Conservation (phyloP, 2,888 invertebrate species). For the Oscheius myriophilus region DNA sequence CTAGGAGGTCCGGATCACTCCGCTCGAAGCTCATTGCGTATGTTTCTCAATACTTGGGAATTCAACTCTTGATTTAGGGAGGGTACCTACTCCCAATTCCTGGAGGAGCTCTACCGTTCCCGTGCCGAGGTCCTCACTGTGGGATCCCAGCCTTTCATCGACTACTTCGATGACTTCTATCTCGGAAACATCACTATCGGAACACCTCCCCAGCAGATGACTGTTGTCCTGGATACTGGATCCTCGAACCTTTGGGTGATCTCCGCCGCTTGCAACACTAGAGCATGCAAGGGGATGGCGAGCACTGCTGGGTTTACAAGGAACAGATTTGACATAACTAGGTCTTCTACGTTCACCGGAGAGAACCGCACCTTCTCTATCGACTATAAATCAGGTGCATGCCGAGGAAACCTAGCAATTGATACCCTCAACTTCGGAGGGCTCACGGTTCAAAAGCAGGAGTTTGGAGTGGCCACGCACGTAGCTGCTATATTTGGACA, state of each 20-base stretch:
- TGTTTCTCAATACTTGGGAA: conserved; percentile 10
- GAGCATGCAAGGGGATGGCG: conserved; percentile 60
- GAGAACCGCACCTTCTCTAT: conserved; percentile 57
- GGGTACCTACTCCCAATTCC: conserved; percentile 34
- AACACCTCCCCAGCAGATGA: conserved; percentile 58
- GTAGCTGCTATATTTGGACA: conserved; percentile 62
- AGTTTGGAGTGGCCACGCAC: conserved; percentile 57
- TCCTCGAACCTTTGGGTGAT: conserved; percentile 65
- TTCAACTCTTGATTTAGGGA: conserved; percentile 21
- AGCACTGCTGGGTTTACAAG: conserved; percentile 58
- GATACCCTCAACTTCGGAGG: conserved; percentile 59
- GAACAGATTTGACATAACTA: conserved; percentile 61
- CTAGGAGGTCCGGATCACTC: conserved; percentile 41
- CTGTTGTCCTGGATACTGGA: conserved; percentile 63
- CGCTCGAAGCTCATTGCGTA: conserved; percentile 49
- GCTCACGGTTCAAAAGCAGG: conserved; percentile 51
- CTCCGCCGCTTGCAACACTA: conserved; percentile 55
- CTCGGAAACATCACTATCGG: conserved; percentile 65
- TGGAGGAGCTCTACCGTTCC: conserved; percentile 29
- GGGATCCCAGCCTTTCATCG: conserved; percentile 58
- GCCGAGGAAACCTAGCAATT: conserved; percentile 59
- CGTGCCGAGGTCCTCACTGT: conserved; percentile 39
- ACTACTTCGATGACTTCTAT: conserved; percentile 66
- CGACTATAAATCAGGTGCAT: conserved; percentile 63
- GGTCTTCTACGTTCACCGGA: conserved; percentile 54